phyloP scores from a whole-genome alignment of 2,797 vertebrate genomes.

The Enoplosus armatus region DNA sequence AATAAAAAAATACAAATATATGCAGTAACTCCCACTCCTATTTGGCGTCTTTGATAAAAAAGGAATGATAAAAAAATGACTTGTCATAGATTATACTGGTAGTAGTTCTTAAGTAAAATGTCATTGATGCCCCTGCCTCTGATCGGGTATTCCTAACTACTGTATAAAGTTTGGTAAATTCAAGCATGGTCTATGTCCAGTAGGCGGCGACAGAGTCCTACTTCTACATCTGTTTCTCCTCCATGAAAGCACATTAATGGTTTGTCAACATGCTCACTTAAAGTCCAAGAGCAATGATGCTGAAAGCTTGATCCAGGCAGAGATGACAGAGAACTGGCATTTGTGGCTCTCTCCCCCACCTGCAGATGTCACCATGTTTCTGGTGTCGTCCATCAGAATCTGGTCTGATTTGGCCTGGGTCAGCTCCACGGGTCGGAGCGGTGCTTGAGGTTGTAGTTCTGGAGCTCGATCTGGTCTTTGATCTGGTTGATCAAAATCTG shows the following conservation, averaged over 20 bases:
- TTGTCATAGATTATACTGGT: background rate
- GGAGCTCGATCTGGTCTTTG: slow-evolving; percentile 93
- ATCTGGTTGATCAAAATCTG: slow-evolving; percentile 94
- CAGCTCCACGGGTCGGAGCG: slow-evolving; percentile 90
- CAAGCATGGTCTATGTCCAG: slow-evolving; percentile 36
- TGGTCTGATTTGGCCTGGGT: slow-evolving; percentile 48
- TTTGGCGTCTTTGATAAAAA: slow-evolving; percentile 3
- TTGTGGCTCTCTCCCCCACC: background rate
- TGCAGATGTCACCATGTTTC: background rate
- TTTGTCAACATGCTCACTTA: background rate
- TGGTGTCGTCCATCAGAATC: background rate
- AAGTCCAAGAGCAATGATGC: background rate
- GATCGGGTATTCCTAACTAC: background rate
- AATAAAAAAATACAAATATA: background rate
- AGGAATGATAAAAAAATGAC: background rate
- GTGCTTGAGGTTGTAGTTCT: slow-evolving; percentile 90
- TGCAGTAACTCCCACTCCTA: background rate
- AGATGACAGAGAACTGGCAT: background rate
- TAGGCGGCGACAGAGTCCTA: slow-evolving; percentile 48
- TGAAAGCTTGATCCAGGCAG: background rate
- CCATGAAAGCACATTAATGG: background rate
- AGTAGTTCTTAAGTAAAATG: background rate
- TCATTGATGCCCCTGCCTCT: background rate
- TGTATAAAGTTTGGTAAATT: slow-evolving; percentile 9
- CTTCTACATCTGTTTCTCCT: background rate